Conservation (phyloP, 2,113 vertebrate species). For the Neodon shergylaensis region DNA sequence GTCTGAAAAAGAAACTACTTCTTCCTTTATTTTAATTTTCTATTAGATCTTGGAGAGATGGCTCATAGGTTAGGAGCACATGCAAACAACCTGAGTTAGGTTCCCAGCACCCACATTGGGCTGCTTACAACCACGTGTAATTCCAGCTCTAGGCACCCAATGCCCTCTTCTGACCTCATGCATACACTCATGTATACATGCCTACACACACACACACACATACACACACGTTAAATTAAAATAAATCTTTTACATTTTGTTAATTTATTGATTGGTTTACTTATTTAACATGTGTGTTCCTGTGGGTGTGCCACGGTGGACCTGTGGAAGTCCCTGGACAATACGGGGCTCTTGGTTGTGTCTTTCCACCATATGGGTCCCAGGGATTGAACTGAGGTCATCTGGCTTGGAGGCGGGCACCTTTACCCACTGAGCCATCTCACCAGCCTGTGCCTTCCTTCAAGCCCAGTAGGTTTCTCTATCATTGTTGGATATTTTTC, state of each 20-base stretch:
- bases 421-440: not conserved
- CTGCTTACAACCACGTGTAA: not conserved
- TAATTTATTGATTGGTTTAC: not conserved
- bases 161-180: not conserved
- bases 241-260: not conserved
- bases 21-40: not conserved
- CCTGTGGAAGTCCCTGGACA: not conserved
- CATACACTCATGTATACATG: not conserved
- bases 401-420: not conserved
- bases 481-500: not conserved
- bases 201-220: not conserved
- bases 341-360: not conserved
- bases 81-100: not conserved
- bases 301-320: not conserved
- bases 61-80: not conserved
- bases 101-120: not conserved
- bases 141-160: not conserved
- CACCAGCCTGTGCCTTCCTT: not conserved
- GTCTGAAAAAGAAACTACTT: not conserved
- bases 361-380: not conserved
- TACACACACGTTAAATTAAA: not conserved
- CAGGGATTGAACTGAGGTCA: not conserved
- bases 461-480: not conserved
- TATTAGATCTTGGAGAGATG: not conserved
- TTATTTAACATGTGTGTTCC: not conserved